Conservation (phyloP, 1,140 invertebrate species). For the Halyomorpha halys region DNA sequence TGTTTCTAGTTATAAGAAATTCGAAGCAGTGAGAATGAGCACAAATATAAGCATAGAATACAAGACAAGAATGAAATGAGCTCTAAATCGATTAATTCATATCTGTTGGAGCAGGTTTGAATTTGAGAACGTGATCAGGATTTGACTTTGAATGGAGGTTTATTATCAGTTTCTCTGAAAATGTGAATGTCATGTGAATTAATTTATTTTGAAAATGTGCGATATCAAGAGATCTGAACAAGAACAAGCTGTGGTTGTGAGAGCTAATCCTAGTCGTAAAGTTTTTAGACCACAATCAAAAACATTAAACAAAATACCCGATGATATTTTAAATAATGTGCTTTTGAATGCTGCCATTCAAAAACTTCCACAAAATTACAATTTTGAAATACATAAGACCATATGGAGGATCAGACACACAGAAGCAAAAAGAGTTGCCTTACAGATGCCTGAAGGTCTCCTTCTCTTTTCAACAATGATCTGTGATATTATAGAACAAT, state of each 20-base stretch:
- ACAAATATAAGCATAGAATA: too few species aligned
- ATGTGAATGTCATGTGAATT: too few species aligned
- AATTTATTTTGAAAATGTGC: not conserved
- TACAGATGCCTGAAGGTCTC: conserved; percentile 95
- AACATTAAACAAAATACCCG: conserved; percentile 68
- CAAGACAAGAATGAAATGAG: too few species aligned
- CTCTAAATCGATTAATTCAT: too few species aligned
- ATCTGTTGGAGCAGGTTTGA: too few species aligned
- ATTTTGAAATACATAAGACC: conserved; percentile 97
- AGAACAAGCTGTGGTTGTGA: conserved; percentile 51
- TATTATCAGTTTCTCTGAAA: too few species aligned
- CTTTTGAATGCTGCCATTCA: conserved; percentile 60
- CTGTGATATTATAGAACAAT: conserved; percentile 84
- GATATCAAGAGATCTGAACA: not conserved
- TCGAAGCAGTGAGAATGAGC: too few species aligned
- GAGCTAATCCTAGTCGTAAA: conserved; percentile 63
- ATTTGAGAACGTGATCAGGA: too few species aligned
- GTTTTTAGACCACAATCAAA: conserved; percentile 59
- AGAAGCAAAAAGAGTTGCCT: conserved; percentile 74
- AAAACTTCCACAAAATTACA: conserved; percentile 85
- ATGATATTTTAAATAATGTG: conserved; percentile 70
- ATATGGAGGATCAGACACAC: conserved; percentile 86
- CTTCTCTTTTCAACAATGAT: conserved; percentile 88
- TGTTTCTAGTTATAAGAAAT: too few species aligned
- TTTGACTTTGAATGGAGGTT: too few species aligned